These are phyloP conservation scores for Lemur catta DNA, from an alignment of 2,797 vertebrate genomes.

Conservation along the genomic window DNA sequence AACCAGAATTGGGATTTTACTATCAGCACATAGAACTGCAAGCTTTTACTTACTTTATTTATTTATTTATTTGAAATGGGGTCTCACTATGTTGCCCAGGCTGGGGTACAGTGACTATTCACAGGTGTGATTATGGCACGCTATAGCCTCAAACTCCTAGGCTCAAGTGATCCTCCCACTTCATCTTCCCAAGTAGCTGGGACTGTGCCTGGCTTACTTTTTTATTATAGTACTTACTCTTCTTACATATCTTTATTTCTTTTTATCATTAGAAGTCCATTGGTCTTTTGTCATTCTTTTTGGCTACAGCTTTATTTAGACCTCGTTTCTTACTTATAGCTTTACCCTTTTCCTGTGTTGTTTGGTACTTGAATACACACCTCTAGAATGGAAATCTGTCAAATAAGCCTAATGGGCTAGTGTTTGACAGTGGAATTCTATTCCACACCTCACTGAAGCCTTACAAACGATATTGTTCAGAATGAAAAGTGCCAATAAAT, in stretches of 20 bases:
- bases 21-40: not conserved
- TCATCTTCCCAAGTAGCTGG: not conserved
- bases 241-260: not conserved
- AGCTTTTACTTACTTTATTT: not conserved
- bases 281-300: not conserved
- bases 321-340: not conserved
- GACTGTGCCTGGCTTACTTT: not conserved
- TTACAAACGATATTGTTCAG: not conserved
- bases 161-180: not conserved
- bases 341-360: not conserved
- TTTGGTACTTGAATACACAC: slow-evolving; percentile 19
- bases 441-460: not conserved
- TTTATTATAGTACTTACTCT: not conserved
- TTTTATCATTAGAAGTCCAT: not conserved
- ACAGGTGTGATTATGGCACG: not conserved
- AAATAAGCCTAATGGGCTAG: not conserved
- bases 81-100: not conserved
- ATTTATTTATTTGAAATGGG: not conserved
- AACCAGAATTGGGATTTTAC: not conserved
- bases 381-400: not conserved
- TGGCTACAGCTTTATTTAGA: not conserved
- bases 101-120: not conserved
- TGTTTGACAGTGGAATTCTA: not conserved
- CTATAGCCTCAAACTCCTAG: not conserved
- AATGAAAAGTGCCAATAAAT: not conserved